A percentile compares a stretch with the other conserved stretches of the same genome.
phyloP scores from a whole-genome alignment of 2,888 invertebrate genomes.

The Proisotoma minuta region DNA sequence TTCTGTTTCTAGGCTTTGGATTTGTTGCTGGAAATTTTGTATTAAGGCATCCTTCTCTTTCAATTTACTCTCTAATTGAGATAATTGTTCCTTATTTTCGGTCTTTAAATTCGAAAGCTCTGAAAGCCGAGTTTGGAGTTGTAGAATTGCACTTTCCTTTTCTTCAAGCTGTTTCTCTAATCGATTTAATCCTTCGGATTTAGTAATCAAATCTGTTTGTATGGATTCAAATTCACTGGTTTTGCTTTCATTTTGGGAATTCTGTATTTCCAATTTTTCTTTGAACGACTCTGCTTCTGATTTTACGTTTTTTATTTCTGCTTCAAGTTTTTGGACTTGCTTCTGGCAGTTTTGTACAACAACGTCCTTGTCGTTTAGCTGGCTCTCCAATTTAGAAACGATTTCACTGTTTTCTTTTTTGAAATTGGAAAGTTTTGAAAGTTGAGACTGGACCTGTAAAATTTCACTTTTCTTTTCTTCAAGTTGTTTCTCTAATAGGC shows the following conservation, averaged over 20 bases:
- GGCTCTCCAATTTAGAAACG: background rate
- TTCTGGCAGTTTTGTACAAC: background rate
- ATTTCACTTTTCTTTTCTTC: background rate
- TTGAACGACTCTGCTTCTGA: too few species aligned
- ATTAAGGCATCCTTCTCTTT: background rate
- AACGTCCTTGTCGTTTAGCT: background rate
- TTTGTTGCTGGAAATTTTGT: background rate
- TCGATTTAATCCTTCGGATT: background rate
- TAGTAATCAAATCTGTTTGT: too few species aligned
- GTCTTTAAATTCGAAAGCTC: background rate
- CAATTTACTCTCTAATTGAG: background rate
- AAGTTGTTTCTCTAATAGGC: background rate
- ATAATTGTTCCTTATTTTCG: background rate
- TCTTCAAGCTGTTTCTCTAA: background rate
- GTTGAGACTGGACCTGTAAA: background rate
- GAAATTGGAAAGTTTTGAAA: background rate
- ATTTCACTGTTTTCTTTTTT: background rate
- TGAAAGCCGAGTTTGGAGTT: background rate
- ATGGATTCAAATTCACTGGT: background rate
- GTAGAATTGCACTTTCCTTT: background rate
- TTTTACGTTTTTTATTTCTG: background rate
- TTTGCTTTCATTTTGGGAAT: too few species aligned
- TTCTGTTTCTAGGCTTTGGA: background rate
- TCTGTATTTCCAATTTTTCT: too few species aligned
- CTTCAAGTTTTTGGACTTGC: background rate